Conservation (phyloP, 2,888 invertebrate species). For the Shargacucullia verbasci region DNA sequence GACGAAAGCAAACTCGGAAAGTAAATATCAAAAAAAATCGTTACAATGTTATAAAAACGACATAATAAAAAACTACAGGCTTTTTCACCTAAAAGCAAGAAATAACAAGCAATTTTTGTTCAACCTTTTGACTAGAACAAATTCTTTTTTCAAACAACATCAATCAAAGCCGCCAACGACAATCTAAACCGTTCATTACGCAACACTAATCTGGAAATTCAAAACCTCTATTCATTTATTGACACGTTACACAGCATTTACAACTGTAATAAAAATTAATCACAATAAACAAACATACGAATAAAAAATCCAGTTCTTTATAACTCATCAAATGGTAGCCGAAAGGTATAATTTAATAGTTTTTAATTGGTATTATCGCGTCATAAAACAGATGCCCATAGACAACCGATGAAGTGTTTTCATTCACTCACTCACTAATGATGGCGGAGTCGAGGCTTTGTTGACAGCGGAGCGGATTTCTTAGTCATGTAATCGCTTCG, state of each 20-base stretch:
- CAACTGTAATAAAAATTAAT: constrained; percentile 78
- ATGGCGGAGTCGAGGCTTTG: constrained; percentile 34
- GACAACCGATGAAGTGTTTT: constrained; percentile 82
- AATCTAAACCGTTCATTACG: constrained; percentile 51
- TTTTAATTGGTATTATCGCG: constrained; percentile 87
- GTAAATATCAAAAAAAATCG: constrained; percentile 41
- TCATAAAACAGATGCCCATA: constrained; percentile 83
- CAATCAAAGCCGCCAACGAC: constrained; percentile 50
- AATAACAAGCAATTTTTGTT: constrained; percentile 10
- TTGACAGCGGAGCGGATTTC: constrained; percentile 41
- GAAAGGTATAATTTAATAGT: constrained; percentile 83
- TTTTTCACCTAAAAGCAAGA: constrained; percentile 24
- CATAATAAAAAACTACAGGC: not conserved
- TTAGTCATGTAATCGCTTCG: constrained; percentile 1
- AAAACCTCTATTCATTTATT: constrained; percentile 64
- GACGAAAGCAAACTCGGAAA: constrained; percentile 38
- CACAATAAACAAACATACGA: constrained; percentile 86
- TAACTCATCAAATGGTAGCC: constrained; percentile 84
- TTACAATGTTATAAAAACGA: constrained; percentile 17
- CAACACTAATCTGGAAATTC: constrained; percentile 53
- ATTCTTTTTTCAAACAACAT: constrained; percentile 39
- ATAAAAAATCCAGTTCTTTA: constrained; percentile 74
- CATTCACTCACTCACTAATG: constrained; percentile 76
- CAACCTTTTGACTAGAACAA: too few species aligned
- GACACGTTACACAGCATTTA: constrained; percentile 70